Base-by-base conservation (phyloP, 2,797 vertebrate species). In the Podarcis siculus region DNA sequence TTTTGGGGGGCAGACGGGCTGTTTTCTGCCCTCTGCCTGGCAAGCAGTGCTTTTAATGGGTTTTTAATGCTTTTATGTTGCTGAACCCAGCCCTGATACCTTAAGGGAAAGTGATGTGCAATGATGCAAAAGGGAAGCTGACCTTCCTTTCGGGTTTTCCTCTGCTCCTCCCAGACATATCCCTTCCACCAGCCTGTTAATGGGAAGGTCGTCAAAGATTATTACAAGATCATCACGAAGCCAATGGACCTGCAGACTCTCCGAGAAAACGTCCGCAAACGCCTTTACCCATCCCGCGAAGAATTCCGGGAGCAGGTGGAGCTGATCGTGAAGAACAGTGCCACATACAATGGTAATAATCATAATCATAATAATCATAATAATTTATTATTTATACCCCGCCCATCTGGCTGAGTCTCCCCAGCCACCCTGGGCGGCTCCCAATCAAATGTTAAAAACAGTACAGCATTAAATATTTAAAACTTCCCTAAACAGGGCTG, bases 171-270 rank as follows among this genome's bases (percentile, higher is more conserved):
- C 73, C 93, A 99, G 99, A 99, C 98, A 0, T 99, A 99, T 89
- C 99, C 99, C 1, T 99, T 99, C 89, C 99, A 99, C 93, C 99
- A 98, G 0, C 99, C 99, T 2, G 99, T 99, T 64, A 99, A 99
- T 78, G 98, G 98, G 69, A 99, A 99, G 94, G 98, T 99, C 69
- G 99, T 99, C 88, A 99, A 99, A 94, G 98, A 99, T 95, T 99
- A 99, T 94, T 99, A 99, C n/a, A 99, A 99, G 96, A 99, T 99
- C 86, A 99, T 99, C 92, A 98, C 98, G 0, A 97, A 98, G 37
- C 99, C 99, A 5, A 99, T 99, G 99, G 99, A 99, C 95, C 96
- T 99, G 87, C 99, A 99, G 96, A 99, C 98, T 0, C 96, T 99
- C 81, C 97, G 99, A 85, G 99, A 99, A 94, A 99, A 99, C 0